Conservation (phyloP, 2,888 invertebrate genomes). For the Bruchidius siliquastri region DNA sequence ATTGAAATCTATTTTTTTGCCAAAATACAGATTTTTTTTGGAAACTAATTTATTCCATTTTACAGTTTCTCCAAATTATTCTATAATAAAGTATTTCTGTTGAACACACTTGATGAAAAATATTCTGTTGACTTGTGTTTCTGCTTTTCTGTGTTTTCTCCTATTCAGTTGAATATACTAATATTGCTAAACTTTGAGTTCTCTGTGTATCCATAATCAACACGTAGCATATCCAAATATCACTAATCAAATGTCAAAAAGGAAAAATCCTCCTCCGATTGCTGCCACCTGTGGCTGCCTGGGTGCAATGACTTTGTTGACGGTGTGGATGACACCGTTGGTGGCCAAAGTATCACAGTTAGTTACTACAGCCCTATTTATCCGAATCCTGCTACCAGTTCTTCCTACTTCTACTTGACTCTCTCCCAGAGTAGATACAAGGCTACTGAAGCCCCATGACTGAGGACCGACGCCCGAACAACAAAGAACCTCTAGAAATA, state of each 20-base stretch:
- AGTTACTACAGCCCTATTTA: constrained; percentile 41
- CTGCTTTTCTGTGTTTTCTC: too few species aligned
- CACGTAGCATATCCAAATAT: constrained; percentile 5
- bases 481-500: constrained; percentile 44
- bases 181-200: too few species aligned
- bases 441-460: constrained; percentile 43
- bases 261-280: constrained; percentile 38
- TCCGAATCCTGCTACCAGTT: constrained; percentile 37
- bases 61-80: too few species aligned
- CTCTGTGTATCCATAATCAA: neutral
- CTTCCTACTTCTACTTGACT: constrained; percentile 40
- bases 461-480: constrained; percentile 45
- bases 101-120: too few species aligned
- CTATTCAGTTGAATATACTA: too few species aligned
- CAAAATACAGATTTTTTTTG: too few species aligned
- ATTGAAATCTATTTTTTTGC: too few species aligned
- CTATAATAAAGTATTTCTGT: too few species aligned
- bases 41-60: too few species aligned
- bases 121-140: too few species aligned
- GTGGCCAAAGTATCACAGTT: constrained; percentile 53
- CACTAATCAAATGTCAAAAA: constrained; percentile 40
- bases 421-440: constrained; percentile 39
- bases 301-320: constrained; percentile 52
- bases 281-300: constrained; percentile 33
- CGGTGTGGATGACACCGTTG: constrained; percentile 56